Evolutionary conservation across 2,113 vertebrate genomes (phyloP), one percentile per base, ranked within the genome.

Genomic region (Gallinago media): DNA sequence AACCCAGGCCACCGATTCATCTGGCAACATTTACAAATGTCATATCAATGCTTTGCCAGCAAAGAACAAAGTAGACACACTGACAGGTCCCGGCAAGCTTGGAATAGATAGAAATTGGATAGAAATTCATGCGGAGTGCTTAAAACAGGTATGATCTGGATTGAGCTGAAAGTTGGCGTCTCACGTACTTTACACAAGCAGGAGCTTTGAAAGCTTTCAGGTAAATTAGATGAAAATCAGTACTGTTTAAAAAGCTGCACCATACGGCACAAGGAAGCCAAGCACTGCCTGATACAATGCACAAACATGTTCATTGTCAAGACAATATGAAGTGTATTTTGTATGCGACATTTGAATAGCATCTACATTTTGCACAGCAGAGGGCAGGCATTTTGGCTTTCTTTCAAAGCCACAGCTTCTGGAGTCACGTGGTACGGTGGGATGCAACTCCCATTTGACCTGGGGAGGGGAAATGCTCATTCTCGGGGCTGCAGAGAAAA

Each of bases 11-110:
- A 85, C 79, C 3, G 0, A 84, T 65, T 88, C 95, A 96, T 96
- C 94, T 97, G 94, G 96, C 85, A 97, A 84, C 65, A 0, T 89
- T 97, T 96, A 91, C 31, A 76, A 79, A 82, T 91, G 94, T 96
- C 96, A 54, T 77, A 68, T 81, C 80, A 92, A 85, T 96, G 68
- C 88, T 92, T 92, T 95, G 76, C 80, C 80, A 89, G n/a, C 3
- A 14, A 91, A 94, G 94, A 95, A 95, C 49, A 91, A 94, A 97
- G 86, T 49, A 59, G 5, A 71, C 84, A 59, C 5, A 2, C 68
- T 94, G 92, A 94, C 91, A 92, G 73, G 76, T 73, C 76, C 73
- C 58, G 70, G 80, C 61, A 94, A 82, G 82, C 44, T 66, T 82
- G 21, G 59, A 92, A 85, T 31, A 94, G 36, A 74, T 27, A 91